Evolutionary conservation across 2,888 invertebrate genomes (phyloP).

Genomic region (Drosophila heteroneura): DNA sequence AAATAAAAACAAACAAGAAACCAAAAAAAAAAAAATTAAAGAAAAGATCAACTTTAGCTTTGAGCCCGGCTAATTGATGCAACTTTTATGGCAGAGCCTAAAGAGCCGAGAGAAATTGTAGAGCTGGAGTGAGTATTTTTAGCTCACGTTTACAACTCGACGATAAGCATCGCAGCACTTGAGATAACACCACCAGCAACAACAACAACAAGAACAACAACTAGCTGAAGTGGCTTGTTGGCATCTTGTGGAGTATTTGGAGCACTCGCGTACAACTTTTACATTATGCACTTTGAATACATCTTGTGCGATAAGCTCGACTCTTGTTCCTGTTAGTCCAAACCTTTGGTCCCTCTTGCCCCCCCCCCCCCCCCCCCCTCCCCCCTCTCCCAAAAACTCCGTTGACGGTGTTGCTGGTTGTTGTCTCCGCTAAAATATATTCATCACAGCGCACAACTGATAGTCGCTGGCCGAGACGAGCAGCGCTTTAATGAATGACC

Average conservation of each 20-base stretch:
- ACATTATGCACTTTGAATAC: slow-evolving; percentile 79
- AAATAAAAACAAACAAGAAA: slow-evolving; percentile 20
- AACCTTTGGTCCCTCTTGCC: not conserved
- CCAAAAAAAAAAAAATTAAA: slow-evolving; percentile 7
- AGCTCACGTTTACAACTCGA: slow-evolving; percentile 73
- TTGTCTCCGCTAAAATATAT: slow-evolving; percentile 74
- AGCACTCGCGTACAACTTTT: slow-evolving; percentile 76
- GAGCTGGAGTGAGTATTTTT: slow-evolving; percentile 65
- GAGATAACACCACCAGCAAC: slow-evolving; percentile 66
- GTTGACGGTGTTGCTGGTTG: slow-evolving; percentile 39
- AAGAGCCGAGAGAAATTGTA: slow-evolving; percentile 41
- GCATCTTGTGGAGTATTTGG: slow-evolving; percentile 68
- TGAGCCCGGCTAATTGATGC: slow-evolving; percentile 77
- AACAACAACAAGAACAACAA: slow-evolving; percentile 29
- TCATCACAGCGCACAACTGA: slow-evolving; percentile 67
- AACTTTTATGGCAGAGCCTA: slow-evolving; percentile 64
- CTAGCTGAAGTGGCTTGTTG: slow-evolving; percentile 32
- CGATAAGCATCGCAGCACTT: slow-evolving; percentile 78
- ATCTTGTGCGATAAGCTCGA: slow-evolving; percentile 72
- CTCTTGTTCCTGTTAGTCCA: slow-evolving; percentile 51
- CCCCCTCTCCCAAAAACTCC: too few species aligned
- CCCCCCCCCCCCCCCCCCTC: not conserved
- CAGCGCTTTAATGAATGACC: slow-evolving; percentile 73
- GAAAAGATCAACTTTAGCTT: slow-evolving; percentile 38
- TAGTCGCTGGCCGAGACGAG: slow-evolving; percentile 47